Evolutionary conservation across 2,797 vertebrate species (phyloP), one percentile per base, ranked within the genome.

Genomic region (Xiphorhynchus erythropygius): DNA sequence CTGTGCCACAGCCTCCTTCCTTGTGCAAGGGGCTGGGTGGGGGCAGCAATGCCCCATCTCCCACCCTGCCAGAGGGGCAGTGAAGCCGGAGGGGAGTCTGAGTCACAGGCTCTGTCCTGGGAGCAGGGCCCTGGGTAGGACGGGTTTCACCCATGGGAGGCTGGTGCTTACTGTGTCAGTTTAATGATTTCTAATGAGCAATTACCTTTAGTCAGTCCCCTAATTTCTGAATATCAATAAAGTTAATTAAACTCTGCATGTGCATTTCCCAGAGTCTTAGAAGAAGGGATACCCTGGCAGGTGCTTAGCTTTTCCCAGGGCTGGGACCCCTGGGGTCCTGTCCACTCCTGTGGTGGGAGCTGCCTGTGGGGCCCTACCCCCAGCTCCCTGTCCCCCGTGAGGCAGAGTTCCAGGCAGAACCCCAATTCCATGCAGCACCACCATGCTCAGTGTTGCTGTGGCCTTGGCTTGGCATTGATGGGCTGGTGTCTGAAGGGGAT

Each of bases 161-260:
- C 10, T 94, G 79, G 37, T 94, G 97, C 98, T 97, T 97, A 97
- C 97, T 91, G 96, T 95, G 97, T 96, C 97, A 96, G 96, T 97
- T 96, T 98, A 98, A 98, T 98, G 97, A 97, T 98, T 98, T 97
- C 97, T 98, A 98, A 98, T 98, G 98, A 98, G 98, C 97, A 98
- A 98, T 98, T 98, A 98, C 97, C 97, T 98, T 98, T 96, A 97
- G 97, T 98, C 98, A 97, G 98, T 98, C 97, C 97, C 97, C 95
- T 98, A 98, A 98, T 98, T 98, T 98, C 98, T 98, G 98, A 98
- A 98, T 98, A 98, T 98, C 98, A 98, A 98, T 98, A 98, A 98
- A 98, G 98, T 98, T 98, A 98, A 98, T 98, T 98, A 98, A 98
- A 98, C 98, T 95, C 98, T 93, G 94, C 95, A 65, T 96, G 96